Evolutionary conservation across 2,113 vertebrate genomes (phyloP), one percentile per base, ranked within the genome.

Genomic region (Argyrosomus japonicus): DNA sequence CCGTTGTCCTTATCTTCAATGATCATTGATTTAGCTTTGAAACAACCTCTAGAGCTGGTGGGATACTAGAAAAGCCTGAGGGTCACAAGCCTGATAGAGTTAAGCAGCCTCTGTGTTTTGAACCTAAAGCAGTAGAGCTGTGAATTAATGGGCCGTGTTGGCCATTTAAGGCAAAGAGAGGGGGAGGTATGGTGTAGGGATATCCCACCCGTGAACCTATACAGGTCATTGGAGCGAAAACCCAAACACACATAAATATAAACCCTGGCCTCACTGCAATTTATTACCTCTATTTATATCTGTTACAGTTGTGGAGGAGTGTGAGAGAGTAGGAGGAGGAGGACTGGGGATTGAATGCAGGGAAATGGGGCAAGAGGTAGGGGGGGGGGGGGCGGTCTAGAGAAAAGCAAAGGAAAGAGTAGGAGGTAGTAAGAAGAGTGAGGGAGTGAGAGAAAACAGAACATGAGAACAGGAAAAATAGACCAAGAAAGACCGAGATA

Each of bases 271-370:
- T 80, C 18, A 69, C 54, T 73, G 63, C 67, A 74, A 87, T 88
- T 71, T 88, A 84, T 91, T 87, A 76, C 69, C 53, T 88, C 68
- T 91, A 88, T 88, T 93, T 90, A 84, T 90, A 86, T 86, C 78
- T 89, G 68, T 75, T 61, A 70, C 17, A 54, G 79, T 69, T 64
- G 58, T 48, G 62, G 62, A 51, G 74, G 76, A 82, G 61, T 43
- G 77, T 72, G 50, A 47, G 36, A 19, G 70, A 70, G 47, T 69
- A 63, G 54, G 77, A 80, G 63, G 63, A 72, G 40, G 57, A 71
- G 54, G 48, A 68, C 9, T 56, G 68, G 75, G 69, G 43, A 75
- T 69, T 61, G 69, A 77, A 81, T 77, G 62, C 62, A 63, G 60
- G 53, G 75, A 85, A 87, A 79, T 84, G 58, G 80, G 79, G 81